Base-by-base conservation (phyloP, 2,797 vertebrate species). In the Eutrigla gurnardus region DNA sequence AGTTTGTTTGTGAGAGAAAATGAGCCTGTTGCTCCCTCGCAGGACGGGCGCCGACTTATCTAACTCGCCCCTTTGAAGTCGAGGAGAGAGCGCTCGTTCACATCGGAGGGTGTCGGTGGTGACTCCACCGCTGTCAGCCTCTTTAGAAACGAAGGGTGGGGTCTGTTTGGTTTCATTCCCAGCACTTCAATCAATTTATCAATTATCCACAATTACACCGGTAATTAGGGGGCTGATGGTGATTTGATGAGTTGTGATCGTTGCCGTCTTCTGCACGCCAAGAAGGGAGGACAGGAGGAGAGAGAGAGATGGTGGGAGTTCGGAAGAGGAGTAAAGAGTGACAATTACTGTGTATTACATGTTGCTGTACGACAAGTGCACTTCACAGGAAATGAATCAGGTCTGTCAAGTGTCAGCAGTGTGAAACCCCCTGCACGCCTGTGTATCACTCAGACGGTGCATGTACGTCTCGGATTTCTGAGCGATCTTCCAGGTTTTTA, bases 1-100 rank as follows among this genome's bases (percentile, higher is more conserved):
- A 72, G 70, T 86, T 90, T 88, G 86, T 88, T 86, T 85, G 73
- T 73, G 80, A 67, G 79, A 57, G 77, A 74, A 83, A 89, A 90
- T 88, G 32, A 90, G 75, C 76, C 73, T 0, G 17, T 59, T 65
- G 52, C 68, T 82, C 60, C 36, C 73, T 83, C 6, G 12, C 32
- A 78, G 74, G 78, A 86, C 9, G 17, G 65, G 45, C 76, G 35
- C 80, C 37, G 66, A 83, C 75, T 82, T 72, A 65, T 82, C 75
- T 67, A 64, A 68, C 82, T 74, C 53, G 54, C 72, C 8, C 59
- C 81, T 92, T 88, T 91, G 85, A 90, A 90, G 86, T 83, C 5
- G 5, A 7, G 65, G 52, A 33, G 65, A 47, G 67, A 70, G 75
- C 54, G 25, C 73, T 64, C 77, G 82, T 80, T 73, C 78, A 73